Evolutionary conservation across 1,140 invertebrate genomes (phyloP), one percentile per base, ranked within the genome.

Genomic region (Vanessa tameamea): DNA sequence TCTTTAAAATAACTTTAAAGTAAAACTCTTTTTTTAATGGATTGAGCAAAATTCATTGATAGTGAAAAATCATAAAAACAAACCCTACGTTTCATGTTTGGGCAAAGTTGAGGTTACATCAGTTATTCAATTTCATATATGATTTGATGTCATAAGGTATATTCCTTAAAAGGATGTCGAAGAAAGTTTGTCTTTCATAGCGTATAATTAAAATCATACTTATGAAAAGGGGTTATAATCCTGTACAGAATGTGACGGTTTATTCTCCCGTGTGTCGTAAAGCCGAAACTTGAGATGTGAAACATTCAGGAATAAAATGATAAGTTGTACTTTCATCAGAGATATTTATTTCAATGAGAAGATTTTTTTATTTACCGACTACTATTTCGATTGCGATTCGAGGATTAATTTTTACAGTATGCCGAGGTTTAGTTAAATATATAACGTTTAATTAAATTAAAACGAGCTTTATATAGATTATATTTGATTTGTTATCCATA

Each of bases 141-240:
- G 37, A 43, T 43, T 43, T 9, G 37, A 11, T 43, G 37, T 43
- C 37, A 6, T 31, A 31, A 31, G 26, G 37, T 43, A 43, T 43
- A 43, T 43, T 43, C 7, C 37, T 43, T 43, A 43, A 43, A 43
- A 43, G 6, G 37, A 43, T 43, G 37, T 43, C 37, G 37, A 9
- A 8, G 7, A 8, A 43, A 73, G 71, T 70, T 66, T 70, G 47
- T 47, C 66, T 72, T 57, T 23, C 48, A 68, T 78, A 71, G 76
- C 50, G 77, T 66, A 76, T 78, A 76, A 76, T 76, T 78, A 76
- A 78, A 78, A 75, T 78, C 55, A 67, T 76, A 68, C 70, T 76
- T 73, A 73, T 76, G 64, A 73, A 43, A 43, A 43, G 70, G 63
- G 47, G 63, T 14, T 63, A 20, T 69, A 57, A 57, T 57, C 48